Percentiles rank a stretch among this genome's conserved stretches.
Conservation (phyloP, 1,140 invertebrate species). For the Lithobius niger region DNA sequence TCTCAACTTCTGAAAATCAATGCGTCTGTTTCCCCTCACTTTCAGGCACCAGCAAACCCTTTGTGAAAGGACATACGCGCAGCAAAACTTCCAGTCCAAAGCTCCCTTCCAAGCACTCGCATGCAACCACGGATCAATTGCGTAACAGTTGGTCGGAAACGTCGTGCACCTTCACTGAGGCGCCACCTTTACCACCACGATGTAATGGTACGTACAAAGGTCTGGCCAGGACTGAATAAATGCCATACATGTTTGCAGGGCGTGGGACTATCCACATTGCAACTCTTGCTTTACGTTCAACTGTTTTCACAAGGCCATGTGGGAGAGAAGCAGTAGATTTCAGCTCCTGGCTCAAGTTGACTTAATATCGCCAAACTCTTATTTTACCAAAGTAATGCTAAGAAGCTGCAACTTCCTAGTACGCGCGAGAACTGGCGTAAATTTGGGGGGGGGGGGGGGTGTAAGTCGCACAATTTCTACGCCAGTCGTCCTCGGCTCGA, state of each 20-base stretch:
- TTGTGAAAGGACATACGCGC: slow-evolving; percentile 40
- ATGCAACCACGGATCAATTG: slow-evolving; percentile 32
- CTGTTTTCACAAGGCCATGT: not conserved
- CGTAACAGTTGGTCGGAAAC: slow-evolving; percentile 46
- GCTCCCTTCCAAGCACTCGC: slow-evolving; percentile 37
- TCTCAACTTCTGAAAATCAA: too few relatives aligned
- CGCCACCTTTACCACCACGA: slow-evolving; percentile 44
- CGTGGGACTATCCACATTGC: not conserved
- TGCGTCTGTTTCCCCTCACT: too few relatives aligned
- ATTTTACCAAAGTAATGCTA: too few relatives aligned
- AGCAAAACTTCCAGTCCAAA: slow-evolving; percentile 46
- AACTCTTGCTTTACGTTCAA: not conserved
- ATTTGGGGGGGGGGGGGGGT: too few relatives aligned
- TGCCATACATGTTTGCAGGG: not conserved
- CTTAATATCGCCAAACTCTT: too few relatives aligned
- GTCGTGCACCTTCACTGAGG: slow-evolving; percentile 31
- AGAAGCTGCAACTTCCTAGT: too few relatives aligned
- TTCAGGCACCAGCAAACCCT: too few relatives aligned
- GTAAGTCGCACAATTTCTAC: too few relatives aligned
- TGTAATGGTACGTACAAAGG: slow-evolving; percentile 38
- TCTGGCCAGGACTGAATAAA: not conserved
- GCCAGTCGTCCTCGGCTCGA: too few relatives aligned
- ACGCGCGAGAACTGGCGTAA: too few relatives aligned
- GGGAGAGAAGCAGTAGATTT: not conserved
- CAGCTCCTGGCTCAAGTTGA: not conserved